Percentiles rank a stretch among this genome's conserved stretches.
phyloP scores from a whole-genome alignment of 2,888 invertebrate species.

The Caenorhabditis macrosperma region DNA sequence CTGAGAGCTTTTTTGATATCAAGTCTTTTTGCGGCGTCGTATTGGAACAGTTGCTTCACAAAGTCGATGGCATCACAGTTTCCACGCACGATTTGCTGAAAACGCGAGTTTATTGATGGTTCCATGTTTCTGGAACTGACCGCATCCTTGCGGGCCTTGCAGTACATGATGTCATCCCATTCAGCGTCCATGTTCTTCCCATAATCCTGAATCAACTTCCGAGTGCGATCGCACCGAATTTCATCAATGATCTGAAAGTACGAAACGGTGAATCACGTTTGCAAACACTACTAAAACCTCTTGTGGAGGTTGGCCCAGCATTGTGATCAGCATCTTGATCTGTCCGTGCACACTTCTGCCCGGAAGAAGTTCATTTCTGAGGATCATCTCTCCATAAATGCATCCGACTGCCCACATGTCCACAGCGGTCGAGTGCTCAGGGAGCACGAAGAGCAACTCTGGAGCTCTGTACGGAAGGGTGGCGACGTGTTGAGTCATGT shows the following conservation, averaged over 20 bases:
- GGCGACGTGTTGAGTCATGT: conserved; percentile 79
- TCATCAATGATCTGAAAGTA: conserved; percentile 69
- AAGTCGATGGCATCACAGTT: conserved; percentile 70
- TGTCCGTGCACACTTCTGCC: conserved; percentile 76
- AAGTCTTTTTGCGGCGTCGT: conserved; percentile 68
- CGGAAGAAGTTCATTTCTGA: conserved; percentile 74
- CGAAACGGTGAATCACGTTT: neutral
- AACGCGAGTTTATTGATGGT: too few species aligned
- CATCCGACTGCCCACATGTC: conserved; percentile 79
- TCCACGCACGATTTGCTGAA: conserved; percentile 48
- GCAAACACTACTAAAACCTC: too few species aligned
- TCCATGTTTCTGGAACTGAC: conserved; percentile 3
- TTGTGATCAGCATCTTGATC: conserved; percentile 74
- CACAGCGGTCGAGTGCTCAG: conserved; percentile 77
- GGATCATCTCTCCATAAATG: conserved; percentile 77
- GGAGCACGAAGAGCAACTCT: conserved; percentile 76
- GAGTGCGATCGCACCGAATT: conserved; percentile 75
- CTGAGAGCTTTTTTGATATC: conserved; percentile 71
- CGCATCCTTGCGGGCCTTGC: conserved; percentile 24
- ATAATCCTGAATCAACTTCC: conserved; percentile 68
- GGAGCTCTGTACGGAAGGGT: conserved; percentile 78
- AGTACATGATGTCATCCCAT: conserved; percentile 51
- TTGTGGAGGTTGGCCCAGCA: conserved; percentile 74
- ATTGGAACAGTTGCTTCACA: conserved; percentile 64
- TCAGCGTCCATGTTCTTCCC: conserved; percentile 22